A percentile compares a stretch with the other conserved stretches of the same genome.
phyloP scores from a whole-genome alignment of 2,797 vertebrate genomes.

The Platalea minor region DNA sequence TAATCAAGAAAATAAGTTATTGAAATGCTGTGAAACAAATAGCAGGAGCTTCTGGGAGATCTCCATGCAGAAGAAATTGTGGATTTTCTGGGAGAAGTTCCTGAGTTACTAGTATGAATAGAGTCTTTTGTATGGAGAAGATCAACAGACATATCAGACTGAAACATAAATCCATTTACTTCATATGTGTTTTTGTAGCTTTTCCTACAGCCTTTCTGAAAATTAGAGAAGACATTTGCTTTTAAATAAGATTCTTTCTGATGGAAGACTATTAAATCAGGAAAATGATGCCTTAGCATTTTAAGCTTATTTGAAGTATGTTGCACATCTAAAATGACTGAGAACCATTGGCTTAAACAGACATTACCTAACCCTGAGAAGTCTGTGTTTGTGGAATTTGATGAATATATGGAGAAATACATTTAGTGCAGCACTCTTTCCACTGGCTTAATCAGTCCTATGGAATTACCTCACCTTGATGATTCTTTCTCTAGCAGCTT shows the following conservation, averaged over 20 bases:
- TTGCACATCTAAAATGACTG: constrained; percentile 18
- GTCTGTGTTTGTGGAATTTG: constrained; percentile 46
- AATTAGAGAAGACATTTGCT: neutral
- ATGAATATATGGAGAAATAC: constrained; percentile 44
- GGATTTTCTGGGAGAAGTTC: neutral
- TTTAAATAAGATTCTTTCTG: neutral
- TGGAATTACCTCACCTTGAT: constrained; percentile 20
- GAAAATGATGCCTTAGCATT: neutral
- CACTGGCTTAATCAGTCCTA: constrained; percentile 21
- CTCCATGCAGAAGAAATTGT: neutral
- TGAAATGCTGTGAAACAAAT: neutral
- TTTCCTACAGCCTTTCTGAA: neutral
- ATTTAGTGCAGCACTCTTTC: constrained; percentile 24
- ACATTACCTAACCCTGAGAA: constrained; percentile 47
- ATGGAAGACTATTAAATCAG: neutral
- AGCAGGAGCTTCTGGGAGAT: neutral
- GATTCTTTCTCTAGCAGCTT: constrained; percentile 12
- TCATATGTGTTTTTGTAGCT: neutral
- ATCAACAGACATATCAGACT: neutral
- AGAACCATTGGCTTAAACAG: constrained; percentile 15
- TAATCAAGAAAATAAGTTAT: neutral
- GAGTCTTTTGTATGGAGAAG: neutral
- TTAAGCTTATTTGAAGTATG: neutral
- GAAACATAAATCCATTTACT: neutral
- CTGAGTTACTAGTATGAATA: neutral